Evolutionary conservation across 2,888 invertebrate genomes (phyloP).

Genomic region (Choristoneura rosaceana): DNA sequence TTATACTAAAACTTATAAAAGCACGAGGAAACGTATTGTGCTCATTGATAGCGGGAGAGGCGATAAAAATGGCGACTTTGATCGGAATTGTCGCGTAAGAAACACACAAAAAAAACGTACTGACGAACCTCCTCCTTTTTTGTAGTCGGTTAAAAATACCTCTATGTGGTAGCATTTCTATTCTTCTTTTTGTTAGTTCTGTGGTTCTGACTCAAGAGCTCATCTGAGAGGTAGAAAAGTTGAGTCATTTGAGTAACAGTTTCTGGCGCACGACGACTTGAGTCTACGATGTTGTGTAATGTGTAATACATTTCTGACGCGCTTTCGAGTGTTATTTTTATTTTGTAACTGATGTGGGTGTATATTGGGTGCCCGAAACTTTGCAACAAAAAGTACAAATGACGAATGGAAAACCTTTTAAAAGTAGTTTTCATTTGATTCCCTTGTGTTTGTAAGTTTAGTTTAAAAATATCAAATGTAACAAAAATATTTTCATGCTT

Average conservation of each 20-base stretch:
- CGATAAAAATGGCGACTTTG: no score
- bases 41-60: no score
- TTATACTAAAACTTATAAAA: no score
- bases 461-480: no score
- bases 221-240: slow-evolving; percentile 27
- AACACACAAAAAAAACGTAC: no score
- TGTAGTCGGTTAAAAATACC: no score
- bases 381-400: not conserved
- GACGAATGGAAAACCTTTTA: not conserved
- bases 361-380: not conserved
- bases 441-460: not conserved
- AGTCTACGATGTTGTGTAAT: slow-evolving; percentile 4
- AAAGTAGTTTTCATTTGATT: not conserved
- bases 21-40: no score
- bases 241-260: slow-evolving; percentile 26
- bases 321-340: not conserved
- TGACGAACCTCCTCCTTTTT: no score
- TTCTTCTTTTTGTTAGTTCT: no score
- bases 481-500: no score
- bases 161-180: no score
- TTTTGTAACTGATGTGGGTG: not conserved
- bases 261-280: slow-evolving; percentile 4
- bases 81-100: no score
- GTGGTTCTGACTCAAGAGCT: slow-evolving; percentile 11
- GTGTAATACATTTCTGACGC: not conserved